Evolutionary conservation across 2,797 vertebrate species (phyloP).

Genomic region (Ptychobarbus kaznakovi): DNA sequence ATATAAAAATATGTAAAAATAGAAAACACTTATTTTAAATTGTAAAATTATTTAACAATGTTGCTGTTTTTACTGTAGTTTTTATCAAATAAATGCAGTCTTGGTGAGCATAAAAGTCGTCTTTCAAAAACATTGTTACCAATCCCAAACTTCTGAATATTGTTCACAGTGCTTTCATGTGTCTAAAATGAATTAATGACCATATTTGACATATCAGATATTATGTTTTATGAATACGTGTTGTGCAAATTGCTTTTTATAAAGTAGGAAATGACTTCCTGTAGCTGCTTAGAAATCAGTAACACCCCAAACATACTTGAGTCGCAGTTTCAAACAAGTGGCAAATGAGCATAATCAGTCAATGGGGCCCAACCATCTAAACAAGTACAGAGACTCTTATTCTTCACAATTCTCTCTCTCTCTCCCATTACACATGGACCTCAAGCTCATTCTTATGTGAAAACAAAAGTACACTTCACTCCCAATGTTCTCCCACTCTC

Average conservation of each 20-base stretch:
- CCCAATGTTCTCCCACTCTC: conserved; percentile 13
- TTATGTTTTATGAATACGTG: background rate
- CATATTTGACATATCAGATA: conserved; percentile 25
- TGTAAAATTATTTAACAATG: background rate
- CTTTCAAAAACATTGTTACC: background rate
- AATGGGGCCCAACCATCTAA: conserved; percentile 40
- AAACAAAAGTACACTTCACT: conserved; percentile 51
- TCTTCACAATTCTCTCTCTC: conserved; percentile 42
- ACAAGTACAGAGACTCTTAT: conserved; percentile 24
- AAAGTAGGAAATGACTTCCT: conserved; percentile 14
- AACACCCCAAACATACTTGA: conserved; percentile 25
- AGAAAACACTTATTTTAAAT: background rate
- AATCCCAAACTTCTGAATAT: background rate
- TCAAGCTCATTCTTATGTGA: conserved; percentile 66
- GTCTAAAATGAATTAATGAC: background rate
- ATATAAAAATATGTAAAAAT: background rate
- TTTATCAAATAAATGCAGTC: background rate
- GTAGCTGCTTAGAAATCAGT: conserved; percentile 44
- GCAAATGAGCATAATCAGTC: conserved; percentile 57
- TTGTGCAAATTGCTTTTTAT: background rate
- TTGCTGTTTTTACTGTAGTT: background rate
- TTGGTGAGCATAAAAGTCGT: background rate
- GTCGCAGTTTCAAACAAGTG: conserved; percentile 20
- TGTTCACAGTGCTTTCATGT: background rate
- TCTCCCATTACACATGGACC: conserved; percentile 36